Conservation (phyloP, 53 echinoderm and acorn worm genomes). For the Apostichopus leukothele region DNA sequence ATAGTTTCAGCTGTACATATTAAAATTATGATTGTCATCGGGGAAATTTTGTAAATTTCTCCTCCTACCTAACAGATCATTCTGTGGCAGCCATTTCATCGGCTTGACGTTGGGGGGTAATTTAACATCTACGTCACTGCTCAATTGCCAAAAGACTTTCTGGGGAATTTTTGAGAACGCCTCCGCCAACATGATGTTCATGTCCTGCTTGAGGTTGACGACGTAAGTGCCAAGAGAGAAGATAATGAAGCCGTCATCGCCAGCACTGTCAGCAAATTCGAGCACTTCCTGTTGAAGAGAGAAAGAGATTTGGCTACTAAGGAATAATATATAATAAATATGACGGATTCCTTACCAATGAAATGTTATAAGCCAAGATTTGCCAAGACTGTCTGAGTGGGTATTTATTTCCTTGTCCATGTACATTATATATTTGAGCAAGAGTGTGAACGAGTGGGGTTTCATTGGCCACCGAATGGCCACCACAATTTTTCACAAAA, state of each 20-base stretch:
- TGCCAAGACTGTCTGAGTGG: no score
- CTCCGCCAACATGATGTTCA: constrained; percentile 36
- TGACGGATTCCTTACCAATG: no score
- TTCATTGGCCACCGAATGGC: no score
- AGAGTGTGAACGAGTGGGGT: no score
- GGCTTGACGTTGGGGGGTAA: constrained; percentile 39
- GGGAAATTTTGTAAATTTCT: background rate
- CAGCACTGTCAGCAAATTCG: constrained; percentile 38
- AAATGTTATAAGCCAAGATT: no score
- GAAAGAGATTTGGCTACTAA: background rate
- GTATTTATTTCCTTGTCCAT: no score
- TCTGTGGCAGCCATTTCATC: constrained; percentile 46
- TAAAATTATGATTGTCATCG: no score
- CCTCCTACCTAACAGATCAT: constrained; percentile 33
- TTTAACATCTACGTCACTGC: background rate
- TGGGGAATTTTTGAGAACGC: constrained; percentile 41
- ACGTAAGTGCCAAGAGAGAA: constrained; percentile 47
- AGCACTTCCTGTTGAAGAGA: constrained; percentile 32
- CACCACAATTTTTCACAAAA: no score
- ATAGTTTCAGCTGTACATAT: no score
- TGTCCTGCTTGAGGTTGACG: constrained; percentile 43
- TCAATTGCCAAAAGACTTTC: constrained; percentile 41
- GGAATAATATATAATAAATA: no score
- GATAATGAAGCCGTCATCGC: constrained; percentile 41
- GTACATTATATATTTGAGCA: no score